Evolutionary conservation across 2,888 invertebrate genomes (phyloP), one percentile per base, ranked within the genome.

Genomic region (Xylocampa areola): DNA sequence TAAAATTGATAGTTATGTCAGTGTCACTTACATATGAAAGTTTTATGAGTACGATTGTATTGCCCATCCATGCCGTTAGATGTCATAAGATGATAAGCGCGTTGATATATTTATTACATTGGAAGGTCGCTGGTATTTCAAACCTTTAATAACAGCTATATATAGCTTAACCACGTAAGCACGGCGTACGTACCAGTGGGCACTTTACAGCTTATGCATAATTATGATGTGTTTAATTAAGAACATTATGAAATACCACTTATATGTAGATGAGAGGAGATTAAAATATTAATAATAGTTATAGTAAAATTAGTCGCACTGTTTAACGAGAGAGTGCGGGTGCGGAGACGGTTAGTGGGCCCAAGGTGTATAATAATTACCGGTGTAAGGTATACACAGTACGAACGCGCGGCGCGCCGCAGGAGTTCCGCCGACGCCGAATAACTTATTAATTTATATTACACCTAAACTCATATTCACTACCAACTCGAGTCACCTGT

Each of bases 391-490:
- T 55, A 68, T 43, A 17, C 65, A 54, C 64, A 68, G 55, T 51
- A 52, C 63, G 69, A 73, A 73, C 71, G 73, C 73, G 68, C 70
- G 73, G 75, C 70, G 74, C 82, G 61, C 90, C 79, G 79, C 91
- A 82, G 92, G 92, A 79, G 83, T 67, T 73, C 89, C 63, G 51
- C 82, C 71, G 77, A 79, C 83, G 80, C 80, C 85, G 81, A 85
- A 90, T 90, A 90, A 89, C 87, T 92, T 91, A 91, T 91, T 90
- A 91, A 91, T 91, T 91, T 91, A 91, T 91, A 91, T 90, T 90
- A 89, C 89, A 86, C 84, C 84, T 87, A 84, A 83, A 87, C 82
- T 79, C 84, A 87, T 85, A 87, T 85, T 81, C 86, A 90, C 85
- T 85, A 77, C 87, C 83, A 81, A 82, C 85, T 82, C 84, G 79